Conservation (phyloP, 2,888 invertebrate genomes). For the Eristalinus sepulchralis region DNA sequence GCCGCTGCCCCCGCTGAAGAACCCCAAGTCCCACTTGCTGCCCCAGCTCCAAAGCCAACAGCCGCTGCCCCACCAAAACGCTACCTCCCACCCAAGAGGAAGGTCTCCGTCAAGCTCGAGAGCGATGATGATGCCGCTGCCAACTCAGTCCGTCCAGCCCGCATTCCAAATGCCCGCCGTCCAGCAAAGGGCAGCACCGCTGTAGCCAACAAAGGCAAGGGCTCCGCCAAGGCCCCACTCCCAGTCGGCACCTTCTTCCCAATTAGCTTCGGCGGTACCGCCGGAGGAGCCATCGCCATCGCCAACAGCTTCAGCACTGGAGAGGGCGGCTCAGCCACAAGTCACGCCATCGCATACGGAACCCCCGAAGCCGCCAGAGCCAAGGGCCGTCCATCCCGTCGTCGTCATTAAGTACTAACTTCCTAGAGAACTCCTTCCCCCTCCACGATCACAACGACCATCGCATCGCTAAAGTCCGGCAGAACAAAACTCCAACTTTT, state of each 20-base stretch:
- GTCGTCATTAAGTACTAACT: slow-evolving; percentile 51
- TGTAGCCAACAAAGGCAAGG: slow-evolving; percentile 68
- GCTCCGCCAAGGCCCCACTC: slow-evolving; percentile 73
- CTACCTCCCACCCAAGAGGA: slow-evolving; percentile 78
- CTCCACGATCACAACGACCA: slow-evolving; percentile 42
- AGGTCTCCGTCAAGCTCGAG: slow-evolving; percentile 77
- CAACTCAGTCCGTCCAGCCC: slow-evolving; percentile 74
- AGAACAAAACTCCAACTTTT: slow-evolving; percentile 41
- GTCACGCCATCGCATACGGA: slow-evolving; percentile 81
- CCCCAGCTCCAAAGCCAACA: slow-evolving; percentile 73
- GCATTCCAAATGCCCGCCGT: slow-evolving; percentile 77
- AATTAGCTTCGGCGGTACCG: slow-evolving; percentile 79
- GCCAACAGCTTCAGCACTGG: slow-evolving; percentile 81
- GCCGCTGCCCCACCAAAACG: slow-evolving; percentile 73
- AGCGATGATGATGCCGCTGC: slow-evolving; percentile 75
- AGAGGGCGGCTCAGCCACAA: slow-evolving; percentile 80
- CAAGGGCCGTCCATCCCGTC: slow-evolving; percentile 74
- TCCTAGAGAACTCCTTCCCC: not conserved
- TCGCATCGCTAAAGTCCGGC: slow-evolving; percentile 29
- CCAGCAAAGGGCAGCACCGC: slow-evolving; percentile 73
- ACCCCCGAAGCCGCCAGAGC: slow-evolving; percentile 77
- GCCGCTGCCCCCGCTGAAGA: slow-evolving; percentile 54
- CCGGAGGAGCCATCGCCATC: slow-evolving; percentile 80
- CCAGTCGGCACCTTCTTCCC: slow-evolving; percentile 80
- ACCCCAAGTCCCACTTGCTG: slow-evolving; percentile 74